phyloP scores from a whole-genome alignment of 2,797 vertebrate genomes.

The Oceanodroma leucorhoa region DNA sequence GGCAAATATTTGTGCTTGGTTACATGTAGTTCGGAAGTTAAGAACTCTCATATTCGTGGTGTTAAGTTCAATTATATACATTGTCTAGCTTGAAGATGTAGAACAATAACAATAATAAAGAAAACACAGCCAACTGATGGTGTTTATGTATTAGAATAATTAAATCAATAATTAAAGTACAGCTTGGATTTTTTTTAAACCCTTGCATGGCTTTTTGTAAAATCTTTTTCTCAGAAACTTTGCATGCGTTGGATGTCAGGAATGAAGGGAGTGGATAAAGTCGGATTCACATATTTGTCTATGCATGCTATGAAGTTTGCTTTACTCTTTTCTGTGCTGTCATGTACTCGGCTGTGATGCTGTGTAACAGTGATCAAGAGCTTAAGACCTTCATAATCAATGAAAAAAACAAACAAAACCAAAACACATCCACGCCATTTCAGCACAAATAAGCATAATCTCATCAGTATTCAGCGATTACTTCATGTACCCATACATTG shows the following conservation, averaged over 20 bases:
- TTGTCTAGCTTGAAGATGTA: neutral
- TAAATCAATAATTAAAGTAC: neutral
- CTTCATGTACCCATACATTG: neutral
- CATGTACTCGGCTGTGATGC: neutral
- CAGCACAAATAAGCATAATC: neutral
- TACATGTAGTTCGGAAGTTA: neutral
- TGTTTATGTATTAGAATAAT: neutral
- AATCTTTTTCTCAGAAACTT: neutral
- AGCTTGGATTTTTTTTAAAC: neutral
- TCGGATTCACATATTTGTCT: neutral
- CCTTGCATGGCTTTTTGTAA: slow-evolving; percentile 32
- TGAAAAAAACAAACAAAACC: neutral
- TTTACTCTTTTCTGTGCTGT: neutral
- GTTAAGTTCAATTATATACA: neutral
- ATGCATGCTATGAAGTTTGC: neutral
- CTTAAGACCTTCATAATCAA: neutral
- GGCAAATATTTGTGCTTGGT: neutral
- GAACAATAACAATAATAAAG: neutral
- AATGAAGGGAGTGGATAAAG: neutral
- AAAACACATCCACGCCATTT: neutral
- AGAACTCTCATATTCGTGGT: neutral
- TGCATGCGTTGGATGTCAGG: slow-evolving; percentile 22
- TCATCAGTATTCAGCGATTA: neutral
- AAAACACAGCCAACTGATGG: neutral
- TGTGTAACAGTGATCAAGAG: neutral